phyloP scores from a whole-genome alignment of 2,797 vertebrate genomes.

The Phoxinus dragarum region DNA sequence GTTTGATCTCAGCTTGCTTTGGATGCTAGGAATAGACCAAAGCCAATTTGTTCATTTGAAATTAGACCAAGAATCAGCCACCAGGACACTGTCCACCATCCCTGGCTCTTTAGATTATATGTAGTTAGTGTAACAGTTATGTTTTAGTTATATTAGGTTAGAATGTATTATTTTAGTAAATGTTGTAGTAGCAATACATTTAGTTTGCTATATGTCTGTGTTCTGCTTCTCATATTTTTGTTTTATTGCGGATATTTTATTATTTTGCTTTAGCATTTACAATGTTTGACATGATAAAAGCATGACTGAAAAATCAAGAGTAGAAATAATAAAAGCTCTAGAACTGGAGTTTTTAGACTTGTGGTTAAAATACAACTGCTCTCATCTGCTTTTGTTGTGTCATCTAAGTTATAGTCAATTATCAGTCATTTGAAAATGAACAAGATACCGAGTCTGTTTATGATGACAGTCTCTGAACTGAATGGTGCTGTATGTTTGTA shows the following conservation, averaged over 20 bases:
- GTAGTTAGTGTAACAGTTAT: conserved; percentile 65
- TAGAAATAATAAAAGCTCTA: conserved; percentile 5
- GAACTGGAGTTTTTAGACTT: background rate
- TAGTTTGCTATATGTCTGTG: conserved; percentile 61
- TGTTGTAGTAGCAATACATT: conserved; percentile 39
- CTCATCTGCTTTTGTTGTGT: conserved; percentile 64
- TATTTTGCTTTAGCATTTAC: conserved; percentile 6
- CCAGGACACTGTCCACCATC: conserved; percentile 65
- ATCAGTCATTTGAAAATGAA: conserved; percentile 57
- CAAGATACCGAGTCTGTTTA: conserved; percentile 65
- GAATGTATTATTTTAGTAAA: conserved; percentile 56
- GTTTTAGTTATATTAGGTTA: conserved; percentile 57
- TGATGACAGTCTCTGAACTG: conserved; percentile 65
- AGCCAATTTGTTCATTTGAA: conserved; percentile 17
- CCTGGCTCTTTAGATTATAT: conserved; percentile 62
- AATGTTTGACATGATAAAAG: conserved; percentile 28
- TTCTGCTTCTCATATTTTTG: conserved; percentile 61
- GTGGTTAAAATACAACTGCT: conserved; percentile 43
- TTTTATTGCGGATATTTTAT: conserved; percentile 20
- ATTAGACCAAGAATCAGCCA: conserved; percentile 65
- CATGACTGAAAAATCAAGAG: conserved; percentile 20
- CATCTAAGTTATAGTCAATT: conserved; percentile 59
- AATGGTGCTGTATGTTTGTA: conserved; percentile 69
- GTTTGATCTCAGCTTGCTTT: conserved; percentile 45
- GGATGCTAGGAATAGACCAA: conserved; percentile 62